Evolutionary conservation across 2,113 vertebrate genomes (phyloP).

Genomic region (Daubentonia madagascariensis): DNA sequence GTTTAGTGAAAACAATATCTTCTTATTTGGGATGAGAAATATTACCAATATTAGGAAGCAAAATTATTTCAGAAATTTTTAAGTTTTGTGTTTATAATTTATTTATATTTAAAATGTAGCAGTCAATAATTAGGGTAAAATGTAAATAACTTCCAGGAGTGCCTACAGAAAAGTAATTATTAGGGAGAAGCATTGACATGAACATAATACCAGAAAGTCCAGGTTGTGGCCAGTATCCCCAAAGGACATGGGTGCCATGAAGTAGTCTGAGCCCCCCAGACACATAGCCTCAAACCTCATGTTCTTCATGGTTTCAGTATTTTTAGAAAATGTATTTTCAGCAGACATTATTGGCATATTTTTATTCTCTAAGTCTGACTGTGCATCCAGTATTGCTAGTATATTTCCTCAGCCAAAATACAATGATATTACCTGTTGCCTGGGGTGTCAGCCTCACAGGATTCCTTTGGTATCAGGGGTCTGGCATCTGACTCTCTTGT

Average conservation of each 20-base stretch:
- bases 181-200: background rate
- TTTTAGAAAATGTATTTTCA: background rate
- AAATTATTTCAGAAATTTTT: conserved; percentile 26
- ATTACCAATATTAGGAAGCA: background rate
- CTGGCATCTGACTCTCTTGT: background rate
- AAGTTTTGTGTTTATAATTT: background rate
- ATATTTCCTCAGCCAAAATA: background rate
- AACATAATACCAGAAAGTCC: background rate
- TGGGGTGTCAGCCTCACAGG: background rate
- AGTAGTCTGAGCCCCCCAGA: background rate
- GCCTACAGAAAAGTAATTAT: background rate
- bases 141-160: background rate
- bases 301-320: background rate
- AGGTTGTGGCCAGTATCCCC: background rate
- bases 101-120: conserved; percentile 26
- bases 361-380: background rate
- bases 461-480: background rate
- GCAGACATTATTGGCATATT: background rate
- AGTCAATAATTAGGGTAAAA: conserved; percentile 3
- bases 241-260: background rate
- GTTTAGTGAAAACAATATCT: background rate
- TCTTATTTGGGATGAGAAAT: conserved; percentile 2
- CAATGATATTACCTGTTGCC: background rate
- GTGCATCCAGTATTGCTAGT: background rate
- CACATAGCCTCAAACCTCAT: background rate